Conservation (phyloP, 1,140 invertebrate genomes). For the Samia ricini region DNA sequence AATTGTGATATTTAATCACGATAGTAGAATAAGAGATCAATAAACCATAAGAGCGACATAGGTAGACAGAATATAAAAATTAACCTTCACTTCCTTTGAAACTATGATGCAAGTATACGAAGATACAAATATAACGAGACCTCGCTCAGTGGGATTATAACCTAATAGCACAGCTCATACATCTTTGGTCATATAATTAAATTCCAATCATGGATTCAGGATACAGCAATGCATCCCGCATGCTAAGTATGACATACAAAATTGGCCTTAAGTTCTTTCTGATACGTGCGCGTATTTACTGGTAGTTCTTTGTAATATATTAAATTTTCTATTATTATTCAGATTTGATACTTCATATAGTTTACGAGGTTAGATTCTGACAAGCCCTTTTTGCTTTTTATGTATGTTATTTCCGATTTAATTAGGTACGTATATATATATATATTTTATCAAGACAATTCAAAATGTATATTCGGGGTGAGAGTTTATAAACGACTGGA, state of each 20-base stretch:
- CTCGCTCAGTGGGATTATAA: not conserved
- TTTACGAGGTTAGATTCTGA: conserved; percentile 26
- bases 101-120: conserved; percentile 30
- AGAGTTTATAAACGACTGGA: too few species aligned
- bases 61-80: conserved; percentile 13
- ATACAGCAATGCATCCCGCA: conserved; percentile 40
- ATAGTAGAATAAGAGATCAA: not conserved
- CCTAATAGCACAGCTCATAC: conserved; percentile 18
- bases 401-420: too few species aligned
- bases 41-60: not conserved
- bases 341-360: not conserved
- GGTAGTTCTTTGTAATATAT: conserved; percentile 10
- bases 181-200: conserved; percentile 29
- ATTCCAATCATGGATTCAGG: conserved; percentile 54
- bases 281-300: conserved; percentile 35
- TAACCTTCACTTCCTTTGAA: conserved; percentile 42
- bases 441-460: too few species aligned
- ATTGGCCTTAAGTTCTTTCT: conserved; percentile 51
- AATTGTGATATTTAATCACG: too few species aligned
- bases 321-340: conserved; percentile 1
- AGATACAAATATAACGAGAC: conserved; percentile 2
- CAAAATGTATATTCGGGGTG: too few species aligned
- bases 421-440: too few species aligned
- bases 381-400: too few species aligned
- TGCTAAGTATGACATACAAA: conserved; percentile 58